Percentiles rank a stretch among this genome's conserved stretches.
These are phyloP conservation scores for Agriopis leucophaearia DNA, from an alignment of 2,888 invertebrate genomes.

Conservation along the genomic window DNA sequence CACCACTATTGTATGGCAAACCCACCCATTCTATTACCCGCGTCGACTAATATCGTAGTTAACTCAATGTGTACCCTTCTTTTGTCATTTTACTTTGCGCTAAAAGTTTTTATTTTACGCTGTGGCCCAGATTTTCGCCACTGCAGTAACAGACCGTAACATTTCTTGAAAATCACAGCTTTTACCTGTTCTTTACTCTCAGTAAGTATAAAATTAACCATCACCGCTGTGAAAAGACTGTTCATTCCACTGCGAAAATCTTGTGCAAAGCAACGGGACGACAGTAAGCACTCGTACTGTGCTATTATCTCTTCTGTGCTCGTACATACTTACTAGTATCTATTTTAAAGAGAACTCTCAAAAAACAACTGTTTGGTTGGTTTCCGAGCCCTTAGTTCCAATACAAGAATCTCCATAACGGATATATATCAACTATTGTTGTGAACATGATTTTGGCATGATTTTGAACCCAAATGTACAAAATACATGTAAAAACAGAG, in stretches of 20 bases:
- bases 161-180: conserved; percentile 32
- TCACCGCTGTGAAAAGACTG: conserved; percentile 16
- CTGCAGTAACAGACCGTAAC: conserved; percentile 15
- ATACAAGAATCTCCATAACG: conserved; percentile 9
- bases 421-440: background rate
- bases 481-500: conserved; percentile 3
- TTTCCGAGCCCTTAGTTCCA: conserved; percentile 30
- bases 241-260: conserved; percentile 16
- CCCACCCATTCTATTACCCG: conserved; percentile 22
- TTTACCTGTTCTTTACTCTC: conserved; percentile 24
- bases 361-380: conserved; percentile 29
- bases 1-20: conserved; percentile 30
- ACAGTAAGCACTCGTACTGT: no score
- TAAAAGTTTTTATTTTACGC: conserved; percentile 26
- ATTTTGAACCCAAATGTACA: no score
- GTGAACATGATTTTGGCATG: conserved; percentile 1
- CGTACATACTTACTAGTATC: background rate
- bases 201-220: conserved; percentile 28
- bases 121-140: conserved; percentile 14
- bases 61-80: conserved; percentile 25
- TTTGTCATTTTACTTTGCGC: conserved; percentile 20
- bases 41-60: conserved; percentile 27
- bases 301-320: no score
- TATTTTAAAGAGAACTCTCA: conserved; percentile 26
- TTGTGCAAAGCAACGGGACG: background rate